These are phyloP conservation scores for Hemiprocne comata DNA, from an alignment of 2,113 vertebrate species.

Conservation along the genomic window DNA sequence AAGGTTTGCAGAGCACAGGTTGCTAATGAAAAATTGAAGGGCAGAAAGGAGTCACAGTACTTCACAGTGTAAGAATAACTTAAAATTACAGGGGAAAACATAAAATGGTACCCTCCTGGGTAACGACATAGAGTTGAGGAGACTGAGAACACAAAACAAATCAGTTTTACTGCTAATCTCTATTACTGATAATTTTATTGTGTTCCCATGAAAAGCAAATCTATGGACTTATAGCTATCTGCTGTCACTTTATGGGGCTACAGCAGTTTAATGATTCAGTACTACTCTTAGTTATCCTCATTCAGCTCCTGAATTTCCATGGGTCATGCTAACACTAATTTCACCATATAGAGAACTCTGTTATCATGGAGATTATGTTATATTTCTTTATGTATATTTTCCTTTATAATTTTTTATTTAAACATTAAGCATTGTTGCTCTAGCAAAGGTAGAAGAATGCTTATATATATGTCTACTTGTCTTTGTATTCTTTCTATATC, in stretches of 20 bases:
- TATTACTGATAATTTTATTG: neutral
- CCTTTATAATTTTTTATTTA: neutral
- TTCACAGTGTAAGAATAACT: neutral
- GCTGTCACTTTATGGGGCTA: neutral
- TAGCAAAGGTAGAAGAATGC: neutral
- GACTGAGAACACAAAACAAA: neutral
- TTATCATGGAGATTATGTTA: neutral
- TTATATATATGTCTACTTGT: neutral
- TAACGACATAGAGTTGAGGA: neutral
- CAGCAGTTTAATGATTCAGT: neutral
- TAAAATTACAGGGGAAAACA: neutral
- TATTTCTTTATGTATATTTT: neutral
- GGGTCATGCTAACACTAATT: neutral
- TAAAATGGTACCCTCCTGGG: neutral
- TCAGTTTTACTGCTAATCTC: neutral
- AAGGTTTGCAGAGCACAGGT: neutral
- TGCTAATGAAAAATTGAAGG: neutral
- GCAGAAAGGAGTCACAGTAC: neutral
- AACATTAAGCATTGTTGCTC: neutral
- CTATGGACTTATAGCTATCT: neutral
- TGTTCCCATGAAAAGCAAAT: neutral
- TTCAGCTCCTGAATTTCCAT: neutral
- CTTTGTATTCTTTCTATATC: neutral
- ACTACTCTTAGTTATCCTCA: neutral
- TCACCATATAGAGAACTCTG: neutral